Percentiles rank a stretch among this genome's conserved stretches.
Conservation (phyloP, 53 echinoderm and acorn worm species). For the Actinopyga echinites region DNA sequence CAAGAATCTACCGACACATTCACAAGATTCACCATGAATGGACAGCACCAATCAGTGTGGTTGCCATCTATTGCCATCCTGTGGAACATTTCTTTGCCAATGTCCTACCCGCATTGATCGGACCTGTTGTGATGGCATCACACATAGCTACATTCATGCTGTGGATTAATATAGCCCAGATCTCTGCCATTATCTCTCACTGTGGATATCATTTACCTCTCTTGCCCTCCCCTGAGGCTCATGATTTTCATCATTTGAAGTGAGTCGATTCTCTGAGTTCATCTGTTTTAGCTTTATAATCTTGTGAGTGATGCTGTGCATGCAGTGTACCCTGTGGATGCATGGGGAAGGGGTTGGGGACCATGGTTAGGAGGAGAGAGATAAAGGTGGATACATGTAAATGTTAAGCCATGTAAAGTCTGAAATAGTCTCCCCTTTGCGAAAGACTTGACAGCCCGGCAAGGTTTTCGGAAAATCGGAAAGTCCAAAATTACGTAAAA, state of each 20-base stretch:
- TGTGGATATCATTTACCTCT: conserved; percentile 95
- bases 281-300: neutral
- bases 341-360: neutral
- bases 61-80: conserved; percentile 93
- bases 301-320: neutral
- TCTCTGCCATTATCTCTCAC: conserved; percentile 82
- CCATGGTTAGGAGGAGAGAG: too few species aligned
- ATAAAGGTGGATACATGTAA: too few species aligned
- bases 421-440: too few species aligned
- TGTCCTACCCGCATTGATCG: conserved; percentile 70
- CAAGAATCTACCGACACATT: conserved; percentile 82
- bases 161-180: conserved; percentile 80
- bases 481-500: too few species aligned
- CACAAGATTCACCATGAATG: conserved; percentile 99
- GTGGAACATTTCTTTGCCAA: conserved; percentile 92
- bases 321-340: neutral
- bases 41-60: conserved; percentile 89
- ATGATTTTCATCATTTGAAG: conserved; percentile 98
- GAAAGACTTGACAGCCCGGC: too few species aligned
- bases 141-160: conserved; percentile 85
- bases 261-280: conserved; percentile 47
- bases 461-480: too few species aligned
- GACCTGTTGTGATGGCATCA: conserved; percentile 91
- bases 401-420: too few species aligned
- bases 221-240: conserved; percentile 94